A percentile compares a stretch with the other conserved stretches of the same genome.
Evolutionary conservation across 2,797 vertebrate species (phyloP).

Genomic region (Sebastes paucispinis): DNA sequence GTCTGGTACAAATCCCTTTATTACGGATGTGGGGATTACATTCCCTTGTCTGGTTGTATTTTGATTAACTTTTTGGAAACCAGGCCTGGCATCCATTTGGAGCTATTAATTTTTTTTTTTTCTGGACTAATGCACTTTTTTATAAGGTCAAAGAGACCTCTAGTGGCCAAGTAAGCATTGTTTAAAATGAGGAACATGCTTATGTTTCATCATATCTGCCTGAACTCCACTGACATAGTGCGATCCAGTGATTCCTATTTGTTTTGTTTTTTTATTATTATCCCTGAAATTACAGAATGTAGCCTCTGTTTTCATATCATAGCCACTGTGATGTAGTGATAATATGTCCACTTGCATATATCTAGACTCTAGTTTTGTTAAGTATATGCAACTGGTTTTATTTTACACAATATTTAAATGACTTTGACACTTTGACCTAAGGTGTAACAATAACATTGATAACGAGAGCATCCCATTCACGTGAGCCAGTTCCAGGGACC

Average conservation of each 20-base stretch:
- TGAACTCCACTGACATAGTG: not conserved
- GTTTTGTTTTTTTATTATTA: not conserved
- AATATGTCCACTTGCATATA: not conserved
- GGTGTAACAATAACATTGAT: not conserved
- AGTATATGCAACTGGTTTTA: not conserved
- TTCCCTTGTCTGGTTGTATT: not conserved
- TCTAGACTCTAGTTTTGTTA: not conserved
- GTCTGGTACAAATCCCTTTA: not conserved
- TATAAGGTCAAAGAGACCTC: not conserved
- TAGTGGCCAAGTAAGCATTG: conserved; percentile 6
- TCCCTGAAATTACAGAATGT: not conserved
- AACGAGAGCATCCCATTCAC: not conserved
- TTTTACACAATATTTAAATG: not conserved
- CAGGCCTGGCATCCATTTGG: not conserved
- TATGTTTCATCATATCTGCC: not conserved
- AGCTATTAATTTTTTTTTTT: not conserved
- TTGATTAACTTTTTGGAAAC: not conserved
- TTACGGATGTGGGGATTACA: not conserved
- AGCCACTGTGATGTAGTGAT: not conserved
- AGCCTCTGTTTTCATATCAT: not conserved
- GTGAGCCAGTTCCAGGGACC: not conserved
- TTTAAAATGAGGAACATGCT: not conserved
- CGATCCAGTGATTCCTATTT: not conserved
- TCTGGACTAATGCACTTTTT: not conserved
- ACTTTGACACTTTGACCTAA: not conserved